Base-by-base conservation (phyloP, 2,113 vertebrate species). In the Halcyon senegalensis region DNA sequence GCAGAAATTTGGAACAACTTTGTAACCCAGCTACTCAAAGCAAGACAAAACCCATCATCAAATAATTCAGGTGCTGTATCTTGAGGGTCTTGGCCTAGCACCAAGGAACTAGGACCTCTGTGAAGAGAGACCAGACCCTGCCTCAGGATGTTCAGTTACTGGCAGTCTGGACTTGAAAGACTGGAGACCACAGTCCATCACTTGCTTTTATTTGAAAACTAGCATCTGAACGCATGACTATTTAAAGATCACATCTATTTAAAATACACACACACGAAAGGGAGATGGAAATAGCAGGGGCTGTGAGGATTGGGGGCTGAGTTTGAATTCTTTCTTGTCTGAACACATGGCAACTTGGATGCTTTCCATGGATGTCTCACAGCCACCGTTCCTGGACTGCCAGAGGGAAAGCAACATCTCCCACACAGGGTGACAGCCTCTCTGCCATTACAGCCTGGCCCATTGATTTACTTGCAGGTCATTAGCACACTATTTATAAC, bases 161-260 rank as follows among this genome's bases (percentile, higher is more conserved):
- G 10, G 21, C 30, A 43, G 13, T 27, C 39, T 17, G 39, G n/a
- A 35, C 82, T 48, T 10, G 1, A 67, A n/a, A 86, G 23, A 41
- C 64, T 63, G 25, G 48, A 73, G 37, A 76, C n/a, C 43, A 56
- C 48, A 74, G 81, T 58, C 59, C 70, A 62, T 33, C 44, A 35
- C 27, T 59, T 37, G 16, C 33, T 39, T 93, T 87, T 75, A 30
- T 80, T 74, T 76, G 83, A 76, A 94, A 93, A 68, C 46, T 77
- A 39, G n/a, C 14, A 37, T 73, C 50, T 76, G 50, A 84, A 93
- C 66, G 50, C 66, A 44, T 20, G 20, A 16, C 82, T 94, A 93
- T 96, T 94, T 94, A 93, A 95, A 94, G 76, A 58, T 50, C 10
- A 0, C 16, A 30, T 60, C 82, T 87, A 94, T 96, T 95, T 96